Percentiles rank a stretch among this genome's conserved stretches.
Evolutionary conservation across 2,888 invertebrate genomes (phyloP).

Genomic region (Agrochola circellaris): DNA sequence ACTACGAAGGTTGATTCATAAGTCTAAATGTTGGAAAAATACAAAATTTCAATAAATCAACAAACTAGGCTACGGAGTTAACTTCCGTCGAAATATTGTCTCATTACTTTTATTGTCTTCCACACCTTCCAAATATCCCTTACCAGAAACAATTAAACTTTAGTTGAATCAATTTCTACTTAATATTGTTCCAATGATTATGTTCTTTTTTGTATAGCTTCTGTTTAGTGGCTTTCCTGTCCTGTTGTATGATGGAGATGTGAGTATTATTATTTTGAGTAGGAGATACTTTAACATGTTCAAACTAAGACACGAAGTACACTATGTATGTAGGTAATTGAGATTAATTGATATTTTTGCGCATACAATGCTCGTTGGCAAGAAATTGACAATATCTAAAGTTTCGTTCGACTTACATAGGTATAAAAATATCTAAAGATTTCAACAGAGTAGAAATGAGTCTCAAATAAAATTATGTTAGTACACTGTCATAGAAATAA

Average conservation of each 20-base stretch:
- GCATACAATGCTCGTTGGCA: conserved; percentile 57
- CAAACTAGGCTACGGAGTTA: conserved; percentile 25
- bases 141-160: conserved; percentile 13
- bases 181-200: neutral
- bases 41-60: conserved; percentile 69
- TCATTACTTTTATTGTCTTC: conserved; percentile 62
- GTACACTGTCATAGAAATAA: conserved; percentile 46
- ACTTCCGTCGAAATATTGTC: conserved; percentile 58
- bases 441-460: conserved; percentile 44
- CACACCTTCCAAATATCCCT: conserved; percentile 22
- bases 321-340: conserved; percentile 62
- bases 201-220: too few relatives aligned
- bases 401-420: conserved; percentile 46
- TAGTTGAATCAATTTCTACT: neutral
- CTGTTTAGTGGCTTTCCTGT: neutral
- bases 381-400: conserved; percentile 70
- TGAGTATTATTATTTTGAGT: conserved; percentile 11
- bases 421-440: conserved; percentile 58
- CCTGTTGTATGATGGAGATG: neutral
- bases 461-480: conserved; percentile 34
- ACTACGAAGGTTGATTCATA: conserved; percentile 72
- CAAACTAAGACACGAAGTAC: conserved; percentile 25
- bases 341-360: conserved; percentile 57
- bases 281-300: conserved; percentile 17
- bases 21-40: conserved; percentile 80